Evolutionary conservation across 2,113 vertebrate species (phyloP).

Genomic region (Pseudorhombus dupliciocellatus): DNA sequence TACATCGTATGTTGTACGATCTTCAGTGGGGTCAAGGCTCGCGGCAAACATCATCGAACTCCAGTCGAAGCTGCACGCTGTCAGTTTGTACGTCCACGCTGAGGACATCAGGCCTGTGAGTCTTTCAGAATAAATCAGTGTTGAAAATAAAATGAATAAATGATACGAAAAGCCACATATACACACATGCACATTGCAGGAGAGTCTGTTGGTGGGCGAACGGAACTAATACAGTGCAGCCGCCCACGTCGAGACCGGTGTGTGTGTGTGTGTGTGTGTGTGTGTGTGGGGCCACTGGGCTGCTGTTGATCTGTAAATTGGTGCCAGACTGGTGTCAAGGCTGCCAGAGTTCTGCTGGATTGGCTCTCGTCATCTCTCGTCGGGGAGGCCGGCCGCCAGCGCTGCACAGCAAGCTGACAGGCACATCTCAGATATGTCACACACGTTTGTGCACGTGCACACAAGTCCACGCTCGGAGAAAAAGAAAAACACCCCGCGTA

Average conservation of each 20-base stretch:
- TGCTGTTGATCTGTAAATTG: slow-evolving; percentile 68
- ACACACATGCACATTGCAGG: background rate
- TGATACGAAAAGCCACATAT: background rate
- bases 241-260: slow-evolving; percentile 35
- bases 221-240: slow-evolving; percentile 26
- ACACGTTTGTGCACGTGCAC: background rate
- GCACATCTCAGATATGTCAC: slow-evolving; percentile 36
- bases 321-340: slow-evolving; percentile 69
- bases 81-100: too few species aligned
- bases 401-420: slow-evolving; percentile 65
- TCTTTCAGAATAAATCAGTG: background rate
- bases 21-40: too few species aligned
- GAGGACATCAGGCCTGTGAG: background rate
- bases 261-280: slow-evolving; percentile 16
- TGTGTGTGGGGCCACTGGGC: slow-evolving; percentile 35
- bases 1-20: too few species aligned
- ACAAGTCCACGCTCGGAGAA: background rate
- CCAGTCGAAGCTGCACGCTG: too few species aligned
- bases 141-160: background rate
- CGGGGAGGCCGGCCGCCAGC: slow-evolving; percentile 38
- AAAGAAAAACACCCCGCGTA: background rate
- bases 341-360: slow-evolving; percentile 52
- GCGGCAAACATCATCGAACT: background rate
- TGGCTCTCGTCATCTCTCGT: slow-evolving; percentile 59
- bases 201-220: slow-evolving; percentile 27